Percentiles rank a stretch among this genome's conserved stretches.
phyloP scores from a whole-genome alignment of 2,113 vertebrate species.

The Mungos mungo region DNA sequence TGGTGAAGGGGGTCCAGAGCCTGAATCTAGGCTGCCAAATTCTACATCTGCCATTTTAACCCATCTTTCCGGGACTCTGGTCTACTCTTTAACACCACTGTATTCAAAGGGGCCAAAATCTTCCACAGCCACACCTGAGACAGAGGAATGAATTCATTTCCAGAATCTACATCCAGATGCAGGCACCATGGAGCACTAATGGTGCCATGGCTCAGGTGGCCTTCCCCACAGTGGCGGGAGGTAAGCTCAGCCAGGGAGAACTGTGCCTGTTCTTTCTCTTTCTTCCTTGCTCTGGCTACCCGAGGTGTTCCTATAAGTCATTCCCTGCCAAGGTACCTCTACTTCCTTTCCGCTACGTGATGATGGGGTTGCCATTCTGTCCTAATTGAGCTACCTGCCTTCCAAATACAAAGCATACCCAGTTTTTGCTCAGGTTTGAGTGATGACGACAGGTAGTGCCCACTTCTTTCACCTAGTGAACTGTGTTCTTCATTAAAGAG shows the following conservation, averaged over 20 bases:
- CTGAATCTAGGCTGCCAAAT: background rate
- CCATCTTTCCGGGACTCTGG: background rate
- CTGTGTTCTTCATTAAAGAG: background rate
- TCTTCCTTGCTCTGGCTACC: background rate
- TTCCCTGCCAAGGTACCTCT: background rate
- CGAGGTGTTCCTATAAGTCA: background rate
- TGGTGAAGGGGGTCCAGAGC: background rate
- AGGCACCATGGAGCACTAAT: rapidly evolving
- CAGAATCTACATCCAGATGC: background rate
- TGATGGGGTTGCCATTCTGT: background rate
- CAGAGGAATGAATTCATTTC: background rate
- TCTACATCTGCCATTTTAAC: background rate
- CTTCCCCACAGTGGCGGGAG: rapidly evolving
- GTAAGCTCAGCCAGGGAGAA: background rate
- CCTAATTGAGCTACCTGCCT: background rate
- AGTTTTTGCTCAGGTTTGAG: background rate
- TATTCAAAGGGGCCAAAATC: background rate
- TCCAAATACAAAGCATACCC: background rate
- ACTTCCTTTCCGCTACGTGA: background rate
- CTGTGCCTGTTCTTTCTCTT: background rate
- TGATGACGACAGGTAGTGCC: background rate
- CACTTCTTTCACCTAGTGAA: background rate
- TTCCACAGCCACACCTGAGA: background rate
- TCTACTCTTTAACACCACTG: background rate
- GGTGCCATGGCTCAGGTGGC: background rate